Conservation (phyloP, 2,888 invertebrate species). For the Stenodera caucasica region DNA sequence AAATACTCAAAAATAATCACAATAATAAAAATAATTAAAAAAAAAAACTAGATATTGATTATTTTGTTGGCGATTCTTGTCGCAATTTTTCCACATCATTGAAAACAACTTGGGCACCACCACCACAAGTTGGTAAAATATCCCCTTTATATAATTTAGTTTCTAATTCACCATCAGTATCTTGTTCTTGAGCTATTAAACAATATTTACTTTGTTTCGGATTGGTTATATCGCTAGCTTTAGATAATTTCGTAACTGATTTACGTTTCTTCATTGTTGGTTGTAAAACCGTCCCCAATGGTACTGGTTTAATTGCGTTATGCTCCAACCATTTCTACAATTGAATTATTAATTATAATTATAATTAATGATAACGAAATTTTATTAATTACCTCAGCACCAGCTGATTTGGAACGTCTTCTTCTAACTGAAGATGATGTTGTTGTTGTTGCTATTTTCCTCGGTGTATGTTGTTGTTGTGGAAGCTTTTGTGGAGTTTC, state of each 20-base stretch:
- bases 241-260: constrained; percentile 80
- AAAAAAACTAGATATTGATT: neutral
- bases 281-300: constrained; percentile 85
- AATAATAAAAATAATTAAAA: neutral
- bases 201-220: constrained; percentile 80
- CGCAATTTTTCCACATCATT: constrained; percentile 90
- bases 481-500: constrained; percentile 15
- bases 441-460: constrained; percentile 14
- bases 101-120: constrained; percentile 94
- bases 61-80: constrained; percentile 72
- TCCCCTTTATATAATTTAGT: constrained; percentile 93
- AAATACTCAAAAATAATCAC: neutral
- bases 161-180: constrained; percentile 89
- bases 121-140: constrained; percentile 89
- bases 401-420: constrained; percentile 80
- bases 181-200: constrained; percentile 88
- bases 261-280: constrained; percentile 81
- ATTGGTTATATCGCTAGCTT: constrained; percentile 74
- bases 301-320: constrained; percentile 75
- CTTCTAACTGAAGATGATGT: constrained; percentile 55
- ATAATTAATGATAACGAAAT: neutral
- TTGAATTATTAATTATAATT: neutral
- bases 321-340: constrained; percentile 79
- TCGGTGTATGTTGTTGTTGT: constrained; percentile 14
- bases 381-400: constrained; percentile 49